Evolutionary conservation across 92 coral and sea anemone genomes (phyloP), one percentile per base, ranked within the genome.

Genomic region (Galaxea fascicularis): DNA sequence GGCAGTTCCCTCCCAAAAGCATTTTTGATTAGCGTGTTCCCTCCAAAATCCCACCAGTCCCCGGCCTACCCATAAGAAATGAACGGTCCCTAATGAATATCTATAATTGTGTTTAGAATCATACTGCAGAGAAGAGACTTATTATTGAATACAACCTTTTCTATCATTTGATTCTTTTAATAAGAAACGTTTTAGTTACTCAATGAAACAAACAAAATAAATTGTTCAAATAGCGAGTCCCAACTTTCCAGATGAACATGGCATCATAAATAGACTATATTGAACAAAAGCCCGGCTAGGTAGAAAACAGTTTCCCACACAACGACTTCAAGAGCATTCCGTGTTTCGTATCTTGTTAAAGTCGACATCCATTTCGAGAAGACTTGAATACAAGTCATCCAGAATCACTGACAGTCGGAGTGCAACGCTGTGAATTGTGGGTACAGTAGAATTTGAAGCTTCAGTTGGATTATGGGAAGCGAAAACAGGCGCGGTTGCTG

Each of bases 391-490:
- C 26, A 77, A 49, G 30, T 77, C 82, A 60, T 44, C 10, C 69
- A 77, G 71, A 63, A 77, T 63, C 56, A 77, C 41, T 14, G 71
- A 62, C 14, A 60, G 53, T 41, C 82, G 82, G 41, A 77, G 82
- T 31, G 82, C 82, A 57, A 62, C 71, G 46, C 82, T 18, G 58
- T 77, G 82, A 77, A 60, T 41, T 77, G 82, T 77, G 71, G 82
- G 71, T 12, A 12, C 16, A 18, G 44, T 44, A 77, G 45, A 44
- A 77, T 62, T 77, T 46, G 57, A 45, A 20, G 71, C 9, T 60
- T 58, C 54, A 22, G 57, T 77, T 21, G 57, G 44, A 26, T 77
- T 77, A 18, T 77, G 82, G 58, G 68, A 31, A 9, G 82, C 41
- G 54, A 57, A 25, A 8, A 57, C 30, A n/a, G 82, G 58, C 82